These are phyloP conservation scores for Amblyopsis rosae DNA, from an alignment of 2,113 vertebrate genomes.

Conservation along the genomic window DNA sequence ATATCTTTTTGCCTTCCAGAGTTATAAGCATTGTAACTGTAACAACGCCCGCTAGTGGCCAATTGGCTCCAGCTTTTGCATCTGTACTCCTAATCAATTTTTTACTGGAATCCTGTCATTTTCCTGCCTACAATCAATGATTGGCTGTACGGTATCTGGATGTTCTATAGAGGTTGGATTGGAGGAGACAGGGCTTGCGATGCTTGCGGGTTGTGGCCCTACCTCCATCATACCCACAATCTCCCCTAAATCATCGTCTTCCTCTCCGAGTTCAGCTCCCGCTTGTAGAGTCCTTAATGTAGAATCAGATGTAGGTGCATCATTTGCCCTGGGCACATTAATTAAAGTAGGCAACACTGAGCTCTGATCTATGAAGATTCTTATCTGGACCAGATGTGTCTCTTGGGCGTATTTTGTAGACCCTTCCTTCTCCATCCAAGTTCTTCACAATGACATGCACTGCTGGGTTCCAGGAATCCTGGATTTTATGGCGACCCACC, in stretches of 20 bases:
- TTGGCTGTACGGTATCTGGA: not conserved
- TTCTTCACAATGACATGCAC: not conserved
- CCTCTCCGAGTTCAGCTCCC: not conserved
- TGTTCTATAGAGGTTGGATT: not conserved
- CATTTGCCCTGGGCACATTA: not conserved
- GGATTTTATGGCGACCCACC: not conserved
- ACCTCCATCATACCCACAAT: not conserved
- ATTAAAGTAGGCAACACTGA: not conserved
- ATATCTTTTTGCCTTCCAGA: too few relatives aligned
- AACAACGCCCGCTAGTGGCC: too few relatives aligned
- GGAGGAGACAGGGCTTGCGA: not conserved
- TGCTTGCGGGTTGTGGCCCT: not conserved
- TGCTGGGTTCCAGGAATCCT: not conserved
- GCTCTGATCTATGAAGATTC: not conserved
- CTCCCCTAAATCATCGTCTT: too few relatives aligned
- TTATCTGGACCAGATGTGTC: not conserved
- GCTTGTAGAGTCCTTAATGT: not conserved
- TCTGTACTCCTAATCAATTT: too few relatives aligned
- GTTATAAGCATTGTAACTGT: too few relatives aligned
- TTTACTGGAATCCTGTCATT: not conserved
- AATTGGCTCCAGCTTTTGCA: too few relatives aligned
- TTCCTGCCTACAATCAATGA: not conserved
- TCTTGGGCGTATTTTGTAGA: not conserved
- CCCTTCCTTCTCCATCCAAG: slow-evolving; percentile 1
- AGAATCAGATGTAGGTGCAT: not conserved